A percentile compares a stretch with the other conserved stretches of the same genome.
These are phyloP conservation scores for Caenorhabditis auriculariae DNA, from an alignment of 2,888 invertebrate genomes.

Conservation along the genomic window DNA sequence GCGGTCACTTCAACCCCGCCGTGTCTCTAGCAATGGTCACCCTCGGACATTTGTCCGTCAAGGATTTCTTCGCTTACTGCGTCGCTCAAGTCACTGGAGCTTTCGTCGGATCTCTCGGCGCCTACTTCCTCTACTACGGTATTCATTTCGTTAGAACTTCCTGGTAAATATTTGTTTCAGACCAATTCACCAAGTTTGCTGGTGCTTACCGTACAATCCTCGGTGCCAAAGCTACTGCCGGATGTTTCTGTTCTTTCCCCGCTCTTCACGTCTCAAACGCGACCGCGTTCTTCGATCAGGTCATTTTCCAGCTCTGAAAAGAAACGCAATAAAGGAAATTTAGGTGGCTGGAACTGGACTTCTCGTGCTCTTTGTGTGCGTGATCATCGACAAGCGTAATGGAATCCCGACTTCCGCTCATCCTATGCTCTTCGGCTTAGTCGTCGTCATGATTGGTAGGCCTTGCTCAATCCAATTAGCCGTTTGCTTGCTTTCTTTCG, in stretches of 20 bases:
- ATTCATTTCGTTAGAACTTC: neutral
- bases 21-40: constrained; percentile 48
- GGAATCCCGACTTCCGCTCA: constrained; percentile 48
- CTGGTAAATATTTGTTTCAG: constrained; percentile 18
- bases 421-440: constrained; percentile 56
- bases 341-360: constrained; percentile 56
- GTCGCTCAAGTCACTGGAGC: constrained; percentile 48
- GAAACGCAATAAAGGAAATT: neutral
- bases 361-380: constrained; percentile 52
- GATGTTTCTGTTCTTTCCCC: constrained; percentile 56
- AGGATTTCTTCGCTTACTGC: constrained; percentile 46
- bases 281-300: constrained; percentile 55
- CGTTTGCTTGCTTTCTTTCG: neutral
- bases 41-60: constrained; percentile 42
- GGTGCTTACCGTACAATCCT: constrained; percentile 25
- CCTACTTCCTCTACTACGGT: constrained; percentile 49
- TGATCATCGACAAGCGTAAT: constrained; percentile 54
- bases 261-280: constrained; percentile 45
- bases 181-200: constrained; percentile 43
- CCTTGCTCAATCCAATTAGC: neutral
- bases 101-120: constrained; percentile 46
- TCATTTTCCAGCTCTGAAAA: neutral
- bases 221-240: constrained; percentile 46
- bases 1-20: constrained; percentile 52
- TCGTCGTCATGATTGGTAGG: constrained; percentile 53